These are phyloP conservation scores for Neoscelio sp. DNA, from an alignment of 2,888 invertebrate species.

Conservation along the genomic window DNA sequence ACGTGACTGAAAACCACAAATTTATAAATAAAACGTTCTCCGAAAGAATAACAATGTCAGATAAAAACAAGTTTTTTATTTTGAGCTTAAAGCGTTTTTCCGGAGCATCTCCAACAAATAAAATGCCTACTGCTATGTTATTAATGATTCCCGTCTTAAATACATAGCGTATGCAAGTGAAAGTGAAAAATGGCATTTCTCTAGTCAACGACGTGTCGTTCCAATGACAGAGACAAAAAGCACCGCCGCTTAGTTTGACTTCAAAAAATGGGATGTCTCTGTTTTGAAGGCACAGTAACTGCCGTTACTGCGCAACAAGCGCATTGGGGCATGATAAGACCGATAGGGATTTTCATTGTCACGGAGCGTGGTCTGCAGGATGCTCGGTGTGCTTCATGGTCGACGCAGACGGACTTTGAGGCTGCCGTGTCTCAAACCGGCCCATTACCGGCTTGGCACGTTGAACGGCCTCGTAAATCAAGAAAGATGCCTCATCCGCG, in stretches of 20 bases:
- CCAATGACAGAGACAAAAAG: constrained; percentile 59
- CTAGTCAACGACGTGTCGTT: constrained; percentile 59
- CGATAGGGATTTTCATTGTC: constrained; percentile 72
- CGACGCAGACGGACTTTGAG: constrained; percentile 76
- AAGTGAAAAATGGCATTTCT: constrained; percentile 44
- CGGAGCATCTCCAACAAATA: constrained; percentile 10
- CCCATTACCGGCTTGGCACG: constrained; percentile 78
- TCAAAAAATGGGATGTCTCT: constrained; percentile 64
- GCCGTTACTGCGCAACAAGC: constrained; percentile 14
- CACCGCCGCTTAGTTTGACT: constrained; percentile 61
- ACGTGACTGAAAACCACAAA: constrained; percentile 8
- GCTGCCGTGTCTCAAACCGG: constrained; percentile 71
- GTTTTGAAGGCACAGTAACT: constrained; percentile 46
- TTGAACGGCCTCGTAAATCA: constrained; percentile 79
- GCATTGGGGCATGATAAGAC: constrained; percentile 76
- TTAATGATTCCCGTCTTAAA: constrained; percentile 59
- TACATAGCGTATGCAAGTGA: constrained; percentile 45
- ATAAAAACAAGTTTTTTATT: constrained; percentile 11
- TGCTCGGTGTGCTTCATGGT: constrained; percentile 73
- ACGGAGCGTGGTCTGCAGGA: constrained; percentile 68
- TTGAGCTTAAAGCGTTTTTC: constrained; percentile 21
- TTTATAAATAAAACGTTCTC: constrained; percentile 26
- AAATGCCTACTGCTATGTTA: constrained; percentile 37
- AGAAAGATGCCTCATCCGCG: constrained; percentile 68
- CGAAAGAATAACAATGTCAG: constrained; percentile 4